Conservation (phyloP, 2,797 vertebrate species). For the Hippocampus kuda region DNA sequence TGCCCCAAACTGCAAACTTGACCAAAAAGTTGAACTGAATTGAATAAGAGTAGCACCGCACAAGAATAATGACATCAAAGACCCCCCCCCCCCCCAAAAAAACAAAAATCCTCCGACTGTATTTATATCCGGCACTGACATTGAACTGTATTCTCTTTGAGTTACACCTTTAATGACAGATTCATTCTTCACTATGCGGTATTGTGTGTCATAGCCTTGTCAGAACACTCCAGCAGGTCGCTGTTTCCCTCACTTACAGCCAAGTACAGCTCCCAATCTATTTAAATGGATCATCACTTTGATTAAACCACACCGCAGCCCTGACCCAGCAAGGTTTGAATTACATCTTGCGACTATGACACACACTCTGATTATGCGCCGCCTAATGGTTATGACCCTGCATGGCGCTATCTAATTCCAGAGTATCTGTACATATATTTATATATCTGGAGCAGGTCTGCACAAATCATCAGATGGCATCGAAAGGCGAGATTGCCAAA, state of each 20-base stretch:
- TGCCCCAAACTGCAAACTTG: neutral
- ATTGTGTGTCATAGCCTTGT: constrained; percentile 39
- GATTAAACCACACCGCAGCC: constrained; percentile 39
- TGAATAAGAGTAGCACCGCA: neutral
- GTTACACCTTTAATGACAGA: constrained; percentile 40
- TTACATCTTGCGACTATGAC: constrained; percentile 51
- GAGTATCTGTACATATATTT: constrained; percentile 63
- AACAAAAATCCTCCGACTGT: neutral
- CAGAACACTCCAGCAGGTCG: constrained; percentile 16
- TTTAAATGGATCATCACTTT: constrained; percentile 42
- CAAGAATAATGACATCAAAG: neutral
- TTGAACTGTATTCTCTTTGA: constrained; percentile 13
- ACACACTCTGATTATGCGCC: constrained; percentile 28
- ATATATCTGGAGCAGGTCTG: constrained; percentile 61
- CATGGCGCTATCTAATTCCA: constrained; percentile 58
- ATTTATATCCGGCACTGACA: neutral
- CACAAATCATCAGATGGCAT: constrained; percentile 55
- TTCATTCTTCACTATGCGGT: constrained; percentile 35
- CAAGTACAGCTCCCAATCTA: constrained; percentile 21
- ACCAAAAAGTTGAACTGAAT: neutral
- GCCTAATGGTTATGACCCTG: constrained; percentile 60
- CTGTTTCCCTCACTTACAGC: neutral
- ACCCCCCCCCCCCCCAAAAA: neutral
- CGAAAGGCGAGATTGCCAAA: constrained; percentile 35
- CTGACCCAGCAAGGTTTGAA: constrained; percentile 34